phyloP scores from a whole-genome alignment of 2,113 vertebrate genomes.

The Axis porcinus region DNA sequence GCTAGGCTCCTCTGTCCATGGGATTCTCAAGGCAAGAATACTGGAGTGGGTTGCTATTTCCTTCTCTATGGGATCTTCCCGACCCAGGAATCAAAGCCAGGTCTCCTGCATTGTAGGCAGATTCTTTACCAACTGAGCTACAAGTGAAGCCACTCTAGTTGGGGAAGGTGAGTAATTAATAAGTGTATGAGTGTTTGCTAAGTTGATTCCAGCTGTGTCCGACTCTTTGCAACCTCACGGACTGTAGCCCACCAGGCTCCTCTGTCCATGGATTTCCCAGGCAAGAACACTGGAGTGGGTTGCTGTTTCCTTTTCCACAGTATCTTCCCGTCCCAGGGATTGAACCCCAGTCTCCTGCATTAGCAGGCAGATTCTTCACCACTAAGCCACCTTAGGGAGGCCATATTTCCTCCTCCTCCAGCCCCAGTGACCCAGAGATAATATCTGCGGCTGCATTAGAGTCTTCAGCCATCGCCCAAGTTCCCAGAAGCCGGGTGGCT shows the following conservation, averaged over 20 bases:
- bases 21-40: background rate
- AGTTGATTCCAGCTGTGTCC: background rate
- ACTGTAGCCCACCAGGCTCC: background rate
- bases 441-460: background rate
- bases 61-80: background rate
- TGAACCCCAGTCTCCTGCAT: background rate
- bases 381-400: background rate
- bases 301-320: background rate
- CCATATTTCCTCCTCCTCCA: background rate
- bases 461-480: background rate
- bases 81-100: background rate
- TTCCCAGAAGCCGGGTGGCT: background rate
- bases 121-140: background rate
- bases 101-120: background rate
- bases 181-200: background rate
- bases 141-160: background rate
- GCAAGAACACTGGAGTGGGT: background rate
- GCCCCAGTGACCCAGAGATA: background rate
- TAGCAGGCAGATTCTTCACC: background rate
- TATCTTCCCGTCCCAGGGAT: background rate
- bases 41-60: background rate
- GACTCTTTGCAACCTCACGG: background rate
- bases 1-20: background rate
- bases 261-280: background rate
- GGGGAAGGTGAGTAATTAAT: background rate